phyloP scores from a whole-genome alignment of 1,140 invertebrate species.

The Drosophila azteca region DNA sequence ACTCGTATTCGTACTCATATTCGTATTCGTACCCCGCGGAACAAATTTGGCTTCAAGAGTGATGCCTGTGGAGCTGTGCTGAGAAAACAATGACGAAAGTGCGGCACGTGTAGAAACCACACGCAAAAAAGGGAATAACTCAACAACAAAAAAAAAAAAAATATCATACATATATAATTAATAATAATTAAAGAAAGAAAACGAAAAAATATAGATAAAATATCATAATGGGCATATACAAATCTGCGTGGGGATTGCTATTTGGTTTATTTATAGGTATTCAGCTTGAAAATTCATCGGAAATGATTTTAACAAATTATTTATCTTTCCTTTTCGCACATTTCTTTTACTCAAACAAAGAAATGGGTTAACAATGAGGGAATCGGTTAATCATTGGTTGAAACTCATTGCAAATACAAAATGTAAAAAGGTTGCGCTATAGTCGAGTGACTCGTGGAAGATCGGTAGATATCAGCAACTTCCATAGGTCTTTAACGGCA shows the following conservation, averaged over 20 bases:
- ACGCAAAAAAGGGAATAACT: conserved; percentile 6
- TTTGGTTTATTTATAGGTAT: conserved; percentile 13
- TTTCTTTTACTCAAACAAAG: not conserved
- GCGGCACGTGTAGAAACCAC: conserved; percentile 37
- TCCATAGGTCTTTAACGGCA: too few species aligned
- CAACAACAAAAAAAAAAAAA: too few species aligned
- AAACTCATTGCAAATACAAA: too few species aligned
- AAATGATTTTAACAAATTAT: conserved; percentile 31
- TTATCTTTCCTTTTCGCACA: conserved; percentile 4
- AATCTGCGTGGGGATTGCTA: conserved; percentile 20
- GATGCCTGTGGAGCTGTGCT: not conserved
- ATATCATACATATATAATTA: too few species aligned
- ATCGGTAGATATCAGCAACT: too few species aligned
- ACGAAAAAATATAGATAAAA: not conserved
- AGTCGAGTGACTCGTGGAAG: too few species aligned
- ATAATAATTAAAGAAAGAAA: conserved; percentile 34
- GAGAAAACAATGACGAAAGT: conserved; percentile 26
- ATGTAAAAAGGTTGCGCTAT: too few species aligned
- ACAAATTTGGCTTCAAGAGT: conserved; percentile 1
- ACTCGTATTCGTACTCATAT: too few species aligned
- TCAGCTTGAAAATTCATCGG: conserved; percentile 7
- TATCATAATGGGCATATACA: conserved; percentile 1
- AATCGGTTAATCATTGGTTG: too few species aligned
- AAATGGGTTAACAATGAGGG: conserved; percentile 35
- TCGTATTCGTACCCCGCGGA: not conserved